phyloP scores from a whole-genome alignment of 2,113 vertebrate species.

The Grallaria varia region DNA sequence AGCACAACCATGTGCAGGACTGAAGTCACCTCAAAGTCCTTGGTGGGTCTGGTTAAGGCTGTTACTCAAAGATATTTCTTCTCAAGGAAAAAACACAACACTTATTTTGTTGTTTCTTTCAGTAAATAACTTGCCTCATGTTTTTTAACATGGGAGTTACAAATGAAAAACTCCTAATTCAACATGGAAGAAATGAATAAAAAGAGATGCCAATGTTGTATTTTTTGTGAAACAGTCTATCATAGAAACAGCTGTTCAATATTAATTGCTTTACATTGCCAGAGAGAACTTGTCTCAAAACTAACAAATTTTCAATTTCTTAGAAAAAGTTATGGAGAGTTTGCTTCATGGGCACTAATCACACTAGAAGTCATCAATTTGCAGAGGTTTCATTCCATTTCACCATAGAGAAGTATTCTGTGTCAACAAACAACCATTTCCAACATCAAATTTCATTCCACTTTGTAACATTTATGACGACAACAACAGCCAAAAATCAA shows the following conservation, averaged over 20 bases:
- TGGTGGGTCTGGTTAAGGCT: neutral
- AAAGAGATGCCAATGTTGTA: neutral
- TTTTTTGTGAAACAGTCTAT: neutral
- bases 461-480: neutral
- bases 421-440: neutral
- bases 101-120: neutral
- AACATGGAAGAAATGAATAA: neutral
- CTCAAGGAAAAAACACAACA: neutral
- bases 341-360: slow-evolving; percentile 16
- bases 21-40: neutral
- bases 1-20: neutral
- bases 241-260: neutral
- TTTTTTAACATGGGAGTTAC: neutral
- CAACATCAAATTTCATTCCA: neutral
- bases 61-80: neutral
- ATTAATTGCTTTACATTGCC: slow-evolving; percentile 3
- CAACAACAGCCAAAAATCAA: neutral
- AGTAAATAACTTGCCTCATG: neutral
- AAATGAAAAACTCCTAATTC: neutral
- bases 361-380: neutral
- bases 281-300: slow-evolving; percentile 4
- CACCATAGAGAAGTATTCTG: neutral
- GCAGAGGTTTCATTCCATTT: neutral
- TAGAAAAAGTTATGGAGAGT: slow-evolving; percentile 35
- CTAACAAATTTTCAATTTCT: slow-evolving; percentile 33